Evolutionary conservation across 2,113 vertebrate species (phyloP).

Genomic region (Columbina picui): DNA sequence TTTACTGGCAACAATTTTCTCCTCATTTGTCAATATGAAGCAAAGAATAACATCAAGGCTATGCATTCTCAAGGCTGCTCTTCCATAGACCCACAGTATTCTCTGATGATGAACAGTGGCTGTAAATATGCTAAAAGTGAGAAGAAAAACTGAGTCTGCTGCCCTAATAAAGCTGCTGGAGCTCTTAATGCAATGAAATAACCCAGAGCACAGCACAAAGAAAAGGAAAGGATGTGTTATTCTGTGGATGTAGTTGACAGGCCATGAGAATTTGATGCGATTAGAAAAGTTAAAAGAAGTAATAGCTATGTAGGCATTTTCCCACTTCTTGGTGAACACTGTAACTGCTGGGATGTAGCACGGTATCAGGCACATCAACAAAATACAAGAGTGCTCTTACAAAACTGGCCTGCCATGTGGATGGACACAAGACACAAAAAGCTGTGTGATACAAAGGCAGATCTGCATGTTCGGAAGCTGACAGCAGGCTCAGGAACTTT

Average conservation of each 20-base stretch:
- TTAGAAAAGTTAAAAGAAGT: background rate
- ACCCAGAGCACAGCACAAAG: background rate
- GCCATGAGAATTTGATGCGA: background rate
- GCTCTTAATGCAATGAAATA: background rate
- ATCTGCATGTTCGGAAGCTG: background rate
- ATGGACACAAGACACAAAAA: background rate
- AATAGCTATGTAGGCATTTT: background rate
- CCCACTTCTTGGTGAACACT: background rate
- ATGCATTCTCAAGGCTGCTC: background rate
- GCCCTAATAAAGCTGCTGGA: background rate
- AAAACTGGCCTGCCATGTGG: background rate
- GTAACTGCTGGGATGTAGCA: background rate
- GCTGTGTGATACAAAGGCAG: background rate
- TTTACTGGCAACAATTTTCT: background rate
- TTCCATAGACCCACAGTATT: background rate
- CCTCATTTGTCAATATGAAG: background rate
- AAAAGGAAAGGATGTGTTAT: background rate
- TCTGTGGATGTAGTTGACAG: background rate
- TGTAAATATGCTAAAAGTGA: background rate
- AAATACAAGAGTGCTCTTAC: background rate
- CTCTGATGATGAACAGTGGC: background rate
- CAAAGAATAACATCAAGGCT: background rate
- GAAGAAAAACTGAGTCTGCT: background rate
- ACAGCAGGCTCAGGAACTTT: background rate
- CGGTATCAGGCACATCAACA: background rate